Percentiles rank a stretch among this genome's conserved stretches.
phyloP scores from a whole-genome alignment of 2,797 vertebrate genomes.

The Moxostoma hubbsi region DNA sequence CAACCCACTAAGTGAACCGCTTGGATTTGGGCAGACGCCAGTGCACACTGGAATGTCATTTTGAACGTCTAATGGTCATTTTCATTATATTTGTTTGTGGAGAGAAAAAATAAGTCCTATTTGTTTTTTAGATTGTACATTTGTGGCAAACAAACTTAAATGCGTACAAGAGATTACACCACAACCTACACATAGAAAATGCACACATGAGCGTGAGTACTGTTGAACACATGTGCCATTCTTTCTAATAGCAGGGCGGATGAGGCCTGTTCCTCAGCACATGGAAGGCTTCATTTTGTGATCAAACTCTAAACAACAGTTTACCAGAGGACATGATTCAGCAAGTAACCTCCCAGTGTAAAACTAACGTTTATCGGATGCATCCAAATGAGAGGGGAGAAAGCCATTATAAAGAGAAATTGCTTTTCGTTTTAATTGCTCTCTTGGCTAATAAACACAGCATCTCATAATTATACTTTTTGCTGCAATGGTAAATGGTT shows the following conservation, averaged over 20 bases:
- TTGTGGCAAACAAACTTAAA: slow-evolving; percentile 30
- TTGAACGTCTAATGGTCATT: slow-evolving; percentile 57
- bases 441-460: slow-evolving; percentile 76
- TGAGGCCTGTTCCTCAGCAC: slow-evolving; percentile 37
- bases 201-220: not conserved
- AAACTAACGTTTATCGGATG: slow-evolving; percentile 62
- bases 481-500: slow-evolving; percentile 62
- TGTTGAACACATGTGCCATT: slow-evolving; percentile 54
- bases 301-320: slow-evolving; percentile 53
- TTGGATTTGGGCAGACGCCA: slow-evolving; percentile 54
- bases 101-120: slow-evolving; percentile 33
- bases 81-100: slow-evolving; percentile 64
- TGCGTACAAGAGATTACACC: slow-evolving; percentile 44
- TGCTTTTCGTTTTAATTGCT: slow-evolving; percentile 70
- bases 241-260: slow-evolving; percentile 44
- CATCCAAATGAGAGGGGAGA: slow-evolving; percentile 36
- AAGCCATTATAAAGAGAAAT: slow-evolving; percentile 55
- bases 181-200: slow-evolving; percentile 21
- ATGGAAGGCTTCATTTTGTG: slow-evolving; percentile 54
- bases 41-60: slow-evolving; percentile 58
- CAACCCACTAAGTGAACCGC: slow-evolving; percentile 32
- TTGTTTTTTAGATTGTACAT: slow-evolving; percentile 34
- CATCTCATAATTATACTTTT: slow-evolving; percentile 77
- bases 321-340: slow-evolving; percentile 59
- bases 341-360: slow-evolving; percentile 58